Evolutionary conservation across 2,888 invertebrate genomes (phyloP).

Genomic region (Spisula subtruncata): DNA sequence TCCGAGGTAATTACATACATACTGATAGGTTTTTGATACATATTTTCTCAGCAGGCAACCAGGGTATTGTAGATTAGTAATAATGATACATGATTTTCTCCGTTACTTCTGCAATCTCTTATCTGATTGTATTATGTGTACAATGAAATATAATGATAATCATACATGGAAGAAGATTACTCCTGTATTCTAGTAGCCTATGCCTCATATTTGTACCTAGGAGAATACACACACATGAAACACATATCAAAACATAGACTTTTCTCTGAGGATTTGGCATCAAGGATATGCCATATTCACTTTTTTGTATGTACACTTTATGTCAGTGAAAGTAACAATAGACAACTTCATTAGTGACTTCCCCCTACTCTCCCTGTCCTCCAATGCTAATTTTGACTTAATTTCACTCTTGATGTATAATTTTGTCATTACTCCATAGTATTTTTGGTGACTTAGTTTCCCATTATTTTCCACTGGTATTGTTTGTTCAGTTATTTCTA

Average conservation of each 20-base stretch:
- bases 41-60: constrained; percentile 22
- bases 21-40: constrained; percentile 35
- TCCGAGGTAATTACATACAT: constrained; percentile 24
- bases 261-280: neutral
- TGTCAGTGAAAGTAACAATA: too few species aligned
- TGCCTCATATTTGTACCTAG: neutral
- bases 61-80: constrained; percentile 3
- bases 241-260: neutral
- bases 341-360: too few species aligned
- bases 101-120: neutral
- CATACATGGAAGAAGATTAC: neutral
- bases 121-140: neutral
- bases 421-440: too few species aligned
- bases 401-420: too few species aligned
- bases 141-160: neutral
- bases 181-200: neutral
- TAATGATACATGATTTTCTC: constrained; percentile 7
- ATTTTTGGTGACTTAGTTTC: too few species aligned
- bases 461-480: too few species aligned
- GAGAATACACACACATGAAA: too few species aligned
- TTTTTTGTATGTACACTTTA: neutral
- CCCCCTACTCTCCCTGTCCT: too few species aligned
- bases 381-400: too few species aligned
- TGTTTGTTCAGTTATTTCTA: too few species aligned
- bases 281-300: neutral